phyloP scores from a whole-genome alignment of 2,797 vertebrate genomes.

The Cephalopachus bancanus region DNA sequence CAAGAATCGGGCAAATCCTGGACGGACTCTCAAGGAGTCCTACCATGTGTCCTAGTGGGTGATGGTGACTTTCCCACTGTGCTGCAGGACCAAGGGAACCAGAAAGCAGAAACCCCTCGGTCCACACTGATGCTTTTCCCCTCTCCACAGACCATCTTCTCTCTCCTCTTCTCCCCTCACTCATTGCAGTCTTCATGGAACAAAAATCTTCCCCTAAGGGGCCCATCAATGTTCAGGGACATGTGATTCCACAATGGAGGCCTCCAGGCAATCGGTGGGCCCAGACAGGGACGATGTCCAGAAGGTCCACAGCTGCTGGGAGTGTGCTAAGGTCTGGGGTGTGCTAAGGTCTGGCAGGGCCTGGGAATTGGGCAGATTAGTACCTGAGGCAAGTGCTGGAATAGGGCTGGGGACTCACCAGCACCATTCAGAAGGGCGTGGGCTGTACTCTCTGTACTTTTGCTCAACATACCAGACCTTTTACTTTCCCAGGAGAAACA shows the following conservation, averaged over 20 bases:
- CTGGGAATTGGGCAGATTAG: not conserved
- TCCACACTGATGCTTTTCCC: not conserved
- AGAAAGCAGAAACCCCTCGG: not conserved
- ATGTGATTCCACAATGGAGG: not conserved
- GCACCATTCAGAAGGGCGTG: not conserved
- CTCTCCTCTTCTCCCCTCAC: not conserved
- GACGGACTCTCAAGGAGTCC: not conserved
- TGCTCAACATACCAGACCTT: not conserved
- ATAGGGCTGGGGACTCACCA: too few species aligned
- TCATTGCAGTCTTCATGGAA: not conserved
- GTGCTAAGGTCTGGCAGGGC: not conserved
- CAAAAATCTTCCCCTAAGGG: not conserved
- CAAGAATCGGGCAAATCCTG: not conserved
- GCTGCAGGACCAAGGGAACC: not conserved
- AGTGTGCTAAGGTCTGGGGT: too few species aligned
- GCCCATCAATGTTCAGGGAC: not conserved
- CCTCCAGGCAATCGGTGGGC: not conserved
- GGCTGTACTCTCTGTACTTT: accelerated
- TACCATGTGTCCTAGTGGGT: too few species aligned
- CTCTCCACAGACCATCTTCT: not conserved
- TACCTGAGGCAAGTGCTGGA: not conserved
- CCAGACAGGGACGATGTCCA: not conserved
- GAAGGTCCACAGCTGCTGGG: not conserved
- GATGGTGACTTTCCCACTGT: not conserved
- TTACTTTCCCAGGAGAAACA: not conserved